phyloP scores from a whole-genome alignment of 1,140 invertebrate genomes.

The Condylostylus longicornis region DNA sequence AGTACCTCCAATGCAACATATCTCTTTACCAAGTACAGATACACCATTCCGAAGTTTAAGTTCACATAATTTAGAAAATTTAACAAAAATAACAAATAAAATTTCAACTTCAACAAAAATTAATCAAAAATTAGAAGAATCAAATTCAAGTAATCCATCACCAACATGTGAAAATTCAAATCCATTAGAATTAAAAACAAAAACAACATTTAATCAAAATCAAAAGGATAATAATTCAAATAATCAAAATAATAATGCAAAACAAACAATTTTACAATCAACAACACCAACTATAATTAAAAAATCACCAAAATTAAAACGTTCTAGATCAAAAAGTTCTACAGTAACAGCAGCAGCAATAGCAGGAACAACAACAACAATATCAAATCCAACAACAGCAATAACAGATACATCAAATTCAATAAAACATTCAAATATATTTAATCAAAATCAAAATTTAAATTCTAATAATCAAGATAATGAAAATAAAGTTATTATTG shows the following conservation, averaged over 20 bases:
- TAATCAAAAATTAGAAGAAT: not conserved
- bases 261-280: no score
- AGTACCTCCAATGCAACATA: conserved; percentile 1
- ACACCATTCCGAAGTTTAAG: conserved; percentile 17
- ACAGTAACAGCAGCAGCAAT: conserved; percentile 1
- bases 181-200: no score
- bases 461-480: conserved; percentile 1
- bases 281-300: conserved; percentile 4
- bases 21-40: not conserved
- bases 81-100: conserved; percentile 1
- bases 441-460: not conserved
- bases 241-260: no score
- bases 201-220: no score
- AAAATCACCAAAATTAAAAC: not conserved
- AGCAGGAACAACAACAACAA: conserved; percentile 1
- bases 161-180: no score
- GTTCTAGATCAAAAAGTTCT: not conserved
- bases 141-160: not conserved
- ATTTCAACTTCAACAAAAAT: not conserved
- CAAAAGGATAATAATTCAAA: no score
- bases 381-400: conserved; percentile 2
- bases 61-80: not conserved
- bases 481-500: conserved; percentile 44
- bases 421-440: not conserved
- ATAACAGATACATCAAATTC: not conserved